Evolutionary conservation across 2,113 vertebrate species (phyloP), one percentile per base, ranked within the genome.

Genomic region (Gambusia affinis): DNA sequence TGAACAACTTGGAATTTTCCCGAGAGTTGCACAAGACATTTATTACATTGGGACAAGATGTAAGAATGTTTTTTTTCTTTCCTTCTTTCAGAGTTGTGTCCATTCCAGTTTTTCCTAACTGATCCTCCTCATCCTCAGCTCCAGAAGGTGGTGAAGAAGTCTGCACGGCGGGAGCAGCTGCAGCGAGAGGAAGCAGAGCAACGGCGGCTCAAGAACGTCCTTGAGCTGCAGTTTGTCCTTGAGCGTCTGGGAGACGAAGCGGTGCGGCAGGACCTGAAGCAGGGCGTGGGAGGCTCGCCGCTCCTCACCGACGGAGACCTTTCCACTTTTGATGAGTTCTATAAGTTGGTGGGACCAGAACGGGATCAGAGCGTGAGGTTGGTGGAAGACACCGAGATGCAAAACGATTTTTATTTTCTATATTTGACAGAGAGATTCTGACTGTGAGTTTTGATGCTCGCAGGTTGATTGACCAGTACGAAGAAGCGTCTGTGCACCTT

Each of bases 111-210:
- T 47, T 35, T 1, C 51, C 44, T 14, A 57, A 72, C 39, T 61
- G 30, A 51, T 2, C 70, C n/a, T 72, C 69, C 22, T 72, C 35
- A n/a, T 39, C 67, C 14, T 47, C 85, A 99, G 98, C 96, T 99
- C 85, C 97, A 99, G 93, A 99, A 98, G 91, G 95, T 94, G 22
- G 96, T 96, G 86, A 99, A 97, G 82, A 99, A 99, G 94, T 96
- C 96, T 4, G 95, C 94, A 29, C 94, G 98, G 6, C 94, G 97
- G 66, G 97, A 99, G 78, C 98, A 98, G 81, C 95, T 98, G 77
- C 96, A 96, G 94, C 91, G 97, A 51, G 98, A 99, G 67, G 98
- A 99, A 92, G 95, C 94, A 0, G 97, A 98, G 87, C 98, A 98
- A 92, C 96, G 95, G 75, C 95, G 96, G 87, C 93, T 99, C 81